Percentiles rank a stretch among this genome's conserved stretches.
phyloP scores from a whole-genome alignment of 2,113 vertebrate genomes.

The Damaliscus lunatus region DNA sequence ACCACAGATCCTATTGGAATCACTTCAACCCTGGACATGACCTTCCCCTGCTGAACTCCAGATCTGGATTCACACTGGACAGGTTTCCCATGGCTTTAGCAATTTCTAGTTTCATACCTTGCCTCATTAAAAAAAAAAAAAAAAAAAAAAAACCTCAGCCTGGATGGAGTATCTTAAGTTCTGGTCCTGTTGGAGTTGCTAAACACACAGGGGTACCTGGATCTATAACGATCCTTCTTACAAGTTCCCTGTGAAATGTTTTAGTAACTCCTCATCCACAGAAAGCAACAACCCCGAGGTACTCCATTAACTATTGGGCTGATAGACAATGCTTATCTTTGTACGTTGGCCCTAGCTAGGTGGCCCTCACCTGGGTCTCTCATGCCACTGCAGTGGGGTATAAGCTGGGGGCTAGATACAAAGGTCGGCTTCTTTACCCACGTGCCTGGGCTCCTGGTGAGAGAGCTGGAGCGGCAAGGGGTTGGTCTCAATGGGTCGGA shows the following conservation, averaged over 20 bases:
- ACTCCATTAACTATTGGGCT: background rate
- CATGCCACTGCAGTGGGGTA: too few relatives aligned
- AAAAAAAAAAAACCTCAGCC: rapidly evolving
- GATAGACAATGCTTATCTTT: background rate
- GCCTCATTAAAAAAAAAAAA: background rate
- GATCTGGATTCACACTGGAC: background rate
- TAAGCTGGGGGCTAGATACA: background rate
- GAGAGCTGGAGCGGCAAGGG: background rate
- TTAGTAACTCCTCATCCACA: background rate
- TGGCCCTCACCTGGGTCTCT: background rate
- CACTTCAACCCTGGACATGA: conserved; percentile 24
- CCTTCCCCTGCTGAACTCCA: background rate
- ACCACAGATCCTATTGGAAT: background rate
- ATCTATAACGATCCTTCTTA: background rate
- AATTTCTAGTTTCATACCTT: conserved; percentile 6
- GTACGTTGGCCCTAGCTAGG: background rate
- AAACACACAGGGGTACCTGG: background rate
- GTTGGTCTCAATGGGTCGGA: background rate
- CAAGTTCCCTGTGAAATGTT: background rate
- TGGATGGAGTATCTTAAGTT: background rate
- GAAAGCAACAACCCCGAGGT: background rate
- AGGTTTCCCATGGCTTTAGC: background rate
- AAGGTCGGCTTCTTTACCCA: background rate
- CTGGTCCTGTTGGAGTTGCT: background rate
- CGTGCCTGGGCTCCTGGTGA: background rate